phyloP scores from a whole-genome alignment of 2,113 vertebrate species.

The Dicentrarchus labrax region DNA sequence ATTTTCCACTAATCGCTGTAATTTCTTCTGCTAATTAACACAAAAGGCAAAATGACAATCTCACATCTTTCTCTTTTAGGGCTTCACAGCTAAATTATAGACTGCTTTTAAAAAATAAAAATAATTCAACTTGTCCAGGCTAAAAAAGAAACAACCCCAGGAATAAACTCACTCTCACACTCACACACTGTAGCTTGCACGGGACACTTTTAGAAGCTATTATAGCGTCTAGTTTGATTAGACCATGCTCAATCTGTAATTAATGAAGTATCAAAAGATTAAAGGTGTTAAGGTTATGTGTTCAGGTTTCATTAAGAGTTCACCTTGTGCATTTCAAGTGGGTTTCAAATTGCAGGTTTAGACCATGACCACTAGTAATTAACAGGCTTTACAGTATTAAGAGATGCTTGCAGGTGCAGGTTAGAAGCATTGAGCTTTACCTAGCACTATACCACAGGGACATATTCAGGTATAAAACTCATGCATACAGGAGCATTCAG shows the following conservation, averaged over 20 bases:
- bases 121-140: background rate
- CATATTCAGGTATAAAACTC: slow-evolving; percentile 16
- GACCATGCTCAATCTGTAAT: background rate
- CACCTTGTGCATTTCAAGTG: background rate
- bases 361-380: background rate
- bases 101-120: background rate
- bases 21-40: background rate
- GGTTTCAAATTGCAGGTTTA: slow-evolving; percentile 4
- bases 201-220: background rate
- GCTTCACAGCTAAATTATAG: background rate
- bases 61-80: background rate
- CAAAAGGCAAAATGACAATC: background rate
- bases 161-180: background rate
- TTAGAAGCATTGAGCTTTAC: background rate
- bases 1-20: background rate
- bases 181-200: too few species aligned
- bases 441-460: background rate
- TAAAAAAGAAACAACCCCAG: too few species aligned
- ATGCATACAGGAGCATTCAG: background rate
- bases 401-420: background rate
- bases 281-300: background rate
- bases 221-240: background rate
- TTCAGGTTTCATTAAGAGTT: slow-evolving; percentile 4
- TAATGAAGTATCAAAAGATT: background rate
- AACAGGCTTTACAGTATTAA: background rate